A percentile compares a stretch with the other conserved stretches of the same genome.
phyloP scores from a whole-genome alignment of 2,113 vertebrate species.

The Mirounga angustirostris region DNA sequence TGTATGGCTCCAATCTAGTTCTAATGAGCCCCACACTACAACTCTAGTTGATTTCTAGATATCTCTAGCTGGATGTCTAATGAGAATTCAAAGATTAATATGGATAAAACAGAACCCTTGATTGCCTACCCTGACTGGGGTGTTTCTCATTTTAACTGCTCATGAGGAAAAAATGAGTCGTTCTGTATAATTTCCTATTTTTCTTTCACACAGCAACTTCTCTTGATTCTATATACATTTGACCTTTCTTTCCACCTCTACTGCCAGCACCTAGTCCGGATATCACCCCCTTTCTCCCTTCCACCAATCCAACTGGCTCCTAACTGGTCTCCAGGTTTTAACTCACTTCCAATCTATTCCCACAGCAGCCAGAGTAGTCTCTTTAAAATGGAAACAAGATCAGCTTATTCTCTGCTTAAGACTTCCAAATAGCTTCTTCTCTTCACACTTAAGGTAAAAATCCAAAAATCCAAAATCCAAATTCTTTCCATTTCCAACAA shows the following conservation, averaged over 20 bases:
- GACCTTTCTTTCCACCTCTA: neutral
- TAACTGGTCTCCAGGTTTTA: neutral
- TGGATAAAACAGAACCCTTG: neutral
- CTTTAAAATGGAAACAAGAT: neutral
- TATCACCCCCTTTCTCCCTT: too few relatives aligned
- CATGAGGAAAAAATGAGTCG: rapidly evolving
- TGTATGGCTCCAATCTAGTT: neutral
- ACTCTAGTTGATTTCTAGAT: neutral
- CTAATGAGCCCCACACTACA: neutral
- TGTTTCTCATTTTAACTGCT: neutral
- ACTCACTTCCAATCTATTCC: neutral
- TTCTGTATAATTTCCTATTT: neutral
- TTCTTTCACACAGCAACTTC: neutral
- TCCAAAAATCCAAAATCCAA: neutral
- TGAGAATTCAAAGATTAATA: neutral
- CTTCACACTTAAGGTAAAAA: too few relatives aligned
- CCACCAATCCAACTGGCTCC: too few relatives aligned
- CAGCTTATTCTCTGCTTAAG: neutral
- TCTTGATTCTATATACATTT: neutral
- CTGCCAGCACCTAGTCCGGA: neutral
- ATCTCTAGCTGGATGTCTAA: neutral
- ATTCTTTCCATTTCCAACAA: too few relatives aligned
- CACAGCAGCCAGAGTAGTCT: neutral
- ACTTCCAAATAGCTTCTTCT: neutral
- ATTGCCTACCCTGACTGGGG: neutral